Conservation (phyloP, 2,797 vertebrate species). For the Enteromius viviparus region DNA sequence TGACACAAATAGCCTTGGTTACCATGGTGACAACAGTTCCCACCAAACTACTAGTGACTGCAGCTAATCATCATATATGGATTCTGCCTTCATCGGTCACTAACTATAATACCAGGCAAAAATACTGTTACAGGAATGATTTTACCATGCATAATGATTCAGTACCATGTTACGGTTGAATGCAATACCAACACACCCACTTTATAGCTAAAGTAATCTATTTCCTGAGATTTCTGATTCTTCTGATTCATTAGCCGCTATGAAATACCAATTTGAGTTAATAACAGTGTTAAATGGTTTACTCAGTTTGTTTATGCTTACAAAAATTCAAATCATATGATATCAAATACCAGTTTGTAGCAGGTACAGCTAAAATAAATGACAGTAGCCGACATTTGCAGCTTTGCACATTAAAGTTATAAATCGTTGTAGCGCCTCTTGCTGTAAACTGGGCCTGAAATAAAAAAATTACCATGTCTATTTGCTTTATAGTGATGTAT, state of each 20-base stretch:
- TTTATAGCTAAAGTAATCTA: not conserved
- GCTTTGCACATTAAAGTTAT: not conserved
- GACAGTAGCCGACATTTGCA: not conserved
- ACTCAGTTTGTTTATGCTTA: not conserved
- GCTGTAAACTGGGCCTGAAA: not conserved
- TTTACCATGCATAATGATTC: not conserved
- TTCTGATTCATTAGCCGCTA: not conserved
- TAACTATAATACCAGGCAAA: not conserved
- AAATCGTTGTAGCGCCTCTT: not conserved
- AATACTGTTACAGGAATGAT: not conserved
- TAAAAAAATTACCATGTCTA: not conserved
- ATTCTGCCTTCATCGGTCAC: not conserved
- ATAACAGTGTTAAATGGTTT: not conserved
- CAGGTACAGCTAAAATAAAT: not conserved
- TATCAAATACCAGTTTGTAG: not conserved
- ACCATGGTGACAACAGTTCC: slow-evolving; percentile 16
- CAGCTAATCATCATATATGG: not conserved
- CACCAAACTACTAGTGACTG: not conserved
- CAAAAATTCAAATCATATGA: not conserved
- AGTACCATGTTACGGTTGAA: not conserved
- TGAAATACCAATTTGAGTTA: not conserved
- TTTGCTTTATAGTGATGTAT: not conserved
- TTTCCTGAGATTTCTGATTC: not conserved
- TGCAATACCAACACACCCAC: not conserved
- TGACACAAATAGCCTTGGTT: slow-evolving; percentile 13